These are phyloP conservation scores for Aromia moschata DNA, from an alignment of 2,888 invertebrate species.

Conservation along the genomic window DNA sequence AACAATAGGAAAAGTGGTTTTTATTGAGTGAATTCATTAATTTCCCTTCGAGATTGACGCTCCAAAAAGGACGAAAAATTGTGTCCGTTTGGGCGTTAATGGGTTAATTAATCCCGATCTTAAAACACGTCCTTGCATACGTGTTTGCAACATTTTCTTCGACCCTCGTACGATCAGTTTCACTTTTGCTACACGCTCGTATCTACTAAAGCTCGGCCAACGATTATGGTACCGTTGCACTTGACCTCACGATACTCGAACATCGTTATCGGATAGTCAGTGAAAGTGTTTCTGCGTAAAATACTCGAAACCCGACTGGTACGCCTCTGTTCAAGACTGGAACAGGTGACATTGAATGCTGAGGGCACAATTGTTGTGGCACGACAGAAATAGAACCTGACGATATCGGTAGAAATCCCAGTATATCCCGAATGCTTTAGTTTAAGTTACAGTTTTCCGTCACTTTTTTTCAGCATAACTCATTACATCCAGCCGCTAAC, in stretches of 20 bases:
- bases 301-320: background rate
- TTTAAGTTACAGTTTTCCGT: too few species aligned
- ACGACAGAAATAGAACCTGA: background rate
- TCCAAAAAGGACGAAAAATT: too few species aligned
- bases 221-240: background rate
- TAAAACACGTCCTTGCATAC: background rate
- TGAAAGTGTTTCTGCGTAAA: slow-evolving; percentile 14
- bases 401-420: too few species aligned
- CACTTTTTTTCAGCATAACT: too few species aligned
- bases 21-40: too few species aligned
- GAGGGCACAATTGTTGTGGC: background rate
- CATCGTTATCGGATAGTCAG: background rate
- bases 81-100: too few species aligned
- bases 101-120: too few species aligned
- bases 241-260: slow-evolving; percentile 3
- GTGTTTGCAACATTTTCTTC: background rate
- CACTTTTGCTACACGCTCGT: slow-evolving; percentile 1
- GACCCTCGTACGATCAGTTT: slow-evolving; percentile 13
- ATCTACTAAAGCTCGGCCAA: background rate
- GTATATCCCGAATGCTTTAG: too few species aligned
- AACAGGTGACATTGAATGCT: slow-evolving; percentile 11
- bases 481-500: too few species aligned
- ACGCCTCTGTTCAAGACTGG: background rate
- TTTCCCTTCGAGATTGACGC: too few species aligned
- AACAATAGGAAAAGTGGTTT: background rate